These are phyloP conservation scores for Gulo gulo DNA, from an alignment of 2,113 vertebrate species.

Conservation along the genomic window DNA sequence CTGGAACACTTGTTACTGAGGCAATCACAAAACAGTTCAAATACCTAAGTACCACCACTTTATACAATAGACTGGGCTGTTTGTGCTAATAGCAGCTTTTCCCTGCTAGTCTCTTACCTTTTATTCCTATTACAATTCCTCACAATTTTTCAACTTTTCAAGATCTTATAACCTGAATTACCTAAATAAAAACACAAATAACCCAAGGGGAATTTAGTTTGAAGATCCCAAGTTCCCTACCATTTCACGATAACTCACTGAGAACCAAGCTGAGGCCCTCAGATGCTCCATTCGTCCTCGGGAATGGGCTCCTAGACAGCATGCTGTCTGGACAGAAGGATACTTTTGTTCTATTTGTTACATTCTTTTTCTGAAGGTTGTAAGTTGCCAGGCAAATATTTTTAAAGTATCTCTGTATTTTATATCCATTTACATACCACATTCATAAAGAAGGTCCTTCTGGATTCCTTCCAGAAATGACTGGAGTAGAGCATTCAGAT, in stretches of 20 bases:
- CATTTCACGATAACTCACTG: neutral
- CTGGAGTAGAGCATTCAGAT: neutral
- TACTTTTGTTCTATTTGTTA: neutral
- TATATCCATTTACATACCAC: neutral
- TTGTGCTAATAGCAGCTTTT: neutral
- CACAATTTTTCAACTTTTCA: neutral
- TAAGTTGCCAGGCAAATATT: conserved; percentile 16
- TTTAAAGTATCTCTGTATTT: neutral
- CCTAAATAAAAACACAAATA: neutral
- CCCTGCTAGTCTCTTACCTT: neutral
- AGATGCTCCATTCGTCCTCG: neutral
- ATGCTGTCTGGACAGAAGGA: neutral
- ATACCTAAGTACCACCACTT: neutral
- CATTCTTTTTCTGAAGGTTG: neutral
- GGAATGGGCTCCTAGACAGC: neutral
- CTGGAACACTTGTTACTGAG: neutral
- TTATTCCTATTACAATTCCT: neutral
- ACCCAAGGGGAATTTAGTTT: neutral
- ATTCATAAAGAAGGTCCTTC: neutral
- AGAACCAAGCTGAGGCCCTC: neutral
- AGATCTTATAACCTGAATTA: neutral
- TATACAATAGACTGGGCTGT: neutral
- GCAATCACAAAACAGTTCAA: neutral
- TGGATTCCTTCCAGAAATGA: conserved; percentile 6
- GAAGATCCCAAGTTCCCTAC: neutral